Base-by-base conservation (phyloP, 2,113 vertebrate species). In the Stomatorhinus ivindoensis region DNA sequence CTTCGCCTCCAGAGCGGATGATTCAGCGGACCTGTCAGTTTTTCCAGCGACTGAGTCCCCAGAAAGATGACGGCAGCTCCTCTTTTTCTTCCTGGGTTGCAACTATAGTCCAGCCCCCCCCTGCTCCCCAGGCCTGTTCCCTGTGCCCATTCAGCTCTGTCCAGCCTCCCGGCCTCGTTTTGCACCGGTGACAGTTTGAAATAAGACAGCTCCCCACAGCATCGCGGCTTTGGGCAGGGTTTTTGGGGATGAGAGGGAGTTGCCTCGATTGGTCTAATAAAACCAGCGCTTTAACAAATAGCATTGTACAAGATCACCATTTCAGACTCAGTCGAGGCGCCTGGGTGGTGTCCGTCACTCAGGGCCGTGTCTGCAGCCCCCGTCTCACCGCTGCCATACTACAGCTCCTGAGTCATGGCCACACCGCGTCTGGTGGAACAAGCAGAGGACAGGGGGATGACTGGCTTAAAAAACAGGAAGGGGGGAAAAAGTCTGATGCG, bases 21-120 rank as follows among this genome's bases (percentile, higher is more conserved):
- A 95, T 94, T 95, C 94, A 94, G 93, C 92, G 93, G 93, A 94
- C 92, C 92, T 94, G 92, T 95, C 94, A 95, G 90, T 94, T 95
- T 96, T 96, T 96, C 95, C 95, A 95, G 92, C 89, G 89, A 58
- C 91, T 91, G 92, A 94, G 89, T 91, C 93, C 92, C 91, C 92
- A 91, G 85, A 92, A 94, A 92, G 92, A 93, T 55, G 90, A 91
- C 24, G 90, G 92, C 91, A 35, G 90, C 92, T 88, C 91, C 89
- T 86, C 91, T 94, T 95, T 95, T 87, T 87, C 39, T 87, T 76
- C 95, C 94, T 94, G 94, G 42, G 19, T 46, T 85, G 15, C 39
- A 85, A 76, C 69, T 87, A 90, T 55, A 55, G 53, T 55, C 51
- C 15, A 17, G 15, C 50, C 0, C 50, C 13, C 86, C 48, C 35